Conservation (phyloP, 2,888 invertebrate genomes). For the Tetranychus piercei region DNA sequence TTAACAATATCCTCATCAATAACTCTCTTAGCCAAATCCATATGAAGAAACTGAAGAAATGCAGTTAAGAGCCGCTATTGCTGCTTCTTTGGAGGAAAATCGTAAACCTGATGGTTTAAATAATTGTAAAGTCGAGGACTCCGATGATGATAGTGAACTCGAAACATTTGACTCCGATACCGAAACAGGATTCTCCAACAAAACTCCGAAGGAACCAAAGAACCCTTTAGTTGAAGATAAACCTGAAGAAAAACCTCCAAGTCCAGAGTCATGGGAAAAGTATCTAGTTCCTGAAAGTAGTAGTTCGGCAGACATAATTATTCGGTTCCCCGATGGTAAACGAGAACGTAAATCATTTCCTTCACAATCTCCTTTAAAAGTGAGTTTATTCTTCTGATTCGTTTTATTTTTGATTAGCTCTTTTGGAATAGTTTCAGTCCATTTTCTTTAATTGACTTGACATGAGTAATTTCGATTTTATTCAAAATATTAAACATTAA, state of each 20-base stretch:
- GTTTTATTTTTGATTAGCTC: background rate
- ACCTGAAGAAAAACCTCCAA: conserved; percentile 19
- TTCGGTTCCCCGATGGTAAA: conserved; percentile 35
- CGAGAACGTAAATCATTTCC: conserved; percentile 33
- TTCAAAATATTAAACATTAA: too few species aligned
- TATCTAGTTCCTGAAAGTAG: conserved; percentile 28
- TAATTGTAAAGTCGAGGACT: conserved; percentile 20
- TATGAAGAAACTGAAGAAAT: conserved; percentile 33
- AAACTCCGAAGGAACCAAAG: conserved; percentile 12
- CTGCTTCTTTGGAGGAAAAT: conserved; percentile 33
- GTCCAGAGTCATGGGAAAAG: conserved; percentile 27
- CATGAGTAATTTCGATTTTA: too few species aligned
- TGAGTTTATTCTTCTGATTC: conserved; percentile 24
- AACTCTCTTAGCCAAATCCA: background rate
- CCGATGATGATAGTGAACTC: conserved; percentile 30
- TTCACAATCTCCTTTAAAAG: conserved; percentile 33
- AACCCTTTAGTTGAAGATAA: conserved; percentile 10
- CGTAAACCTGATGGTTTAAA: conserved; percentile 4
- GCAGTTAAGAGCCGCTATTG: conserved; percentile 36
- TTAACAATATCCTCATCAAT: too few species aligned
- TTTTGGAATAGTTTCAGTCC: too few species aligned
- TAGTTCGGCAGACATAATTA: conserved; percentile 31
- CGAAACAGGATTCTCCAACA: conserved; percentile 26
- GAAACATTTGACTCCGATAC: conserved; percentile 35
- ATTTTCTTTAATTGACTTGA: too few species aligned